phyloP scores from a whole-genome alignment of 2,888 invertebrate species.

The Cataglyphis livida region DNA sequence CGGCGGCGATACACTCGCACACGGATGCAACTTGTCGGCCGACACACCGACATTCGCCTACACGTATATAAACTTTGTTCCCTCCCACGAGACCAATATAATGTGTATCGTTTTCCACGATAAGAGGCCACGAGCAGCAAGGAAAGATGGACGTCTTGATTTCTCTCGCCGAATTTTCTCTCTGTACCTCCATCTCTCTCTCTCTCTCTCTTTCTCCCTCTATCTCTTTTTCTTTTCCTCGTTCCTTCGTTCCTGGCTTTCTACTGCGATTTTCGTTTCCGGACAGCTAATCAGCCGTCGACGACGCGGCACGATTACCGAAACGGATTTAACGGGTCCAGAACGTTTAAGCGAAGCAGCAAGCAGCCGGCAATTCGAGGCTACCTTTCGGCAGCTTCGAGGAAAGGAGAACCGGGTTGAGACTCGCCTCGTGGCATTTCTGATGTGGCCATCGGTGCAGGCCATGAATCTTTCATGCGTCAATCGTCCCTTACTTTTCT shows the following conservation, averaged over 20 bases:
- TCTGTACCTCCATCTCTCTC: background rate
- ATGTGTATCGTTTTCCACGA: constrained; percentile 71
- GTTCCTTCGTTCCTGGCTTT: constrained; percentile 7
- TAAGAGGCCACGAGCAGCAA: constrained; percentile 61
- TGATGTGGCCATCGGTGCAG: constrained; percentile 79
- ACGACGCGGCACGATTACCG: constrained; percentile 75
- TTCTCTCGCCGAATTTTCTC: constrained; percentile 59
- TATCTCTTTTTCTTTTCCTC: background rate
- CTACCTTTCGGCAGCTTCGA: constrained; percentile 67
- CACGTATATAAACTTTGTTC: constrained; percentile 16
- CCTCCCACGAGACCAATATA: constrained; percentile 66
- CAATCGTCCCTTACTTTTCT: constrained; percentile 64
- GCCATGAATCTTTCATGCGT: constrained; percentile 84
- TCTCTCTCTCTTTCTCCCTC: background rate
- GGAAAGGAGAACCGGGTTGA: constrained; percentile 70
- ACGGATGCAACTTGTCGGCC: constrained; percentile 13
- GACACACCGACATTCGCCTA: constrained; percentile 8
- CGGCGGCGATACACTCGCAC: constrained; percentile 49
- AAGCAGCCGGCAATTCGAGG: constrained; percentile 64
- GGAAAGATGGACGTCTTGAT: constrained; percentile 62
- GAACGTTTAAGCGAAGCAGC: constrained; percentile 62
- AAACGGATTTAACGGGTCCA: constrained; percentile 72
- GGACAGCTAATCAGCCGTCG: constrained; percentile 77
- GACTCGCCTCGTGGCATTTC: constrained; percentile 76
- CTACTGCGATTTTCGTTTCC: constrained; percentile 75